phyloP scores from a whole-genome alignment of 2,797 vertebrate species.

The Malurus splendens region DNA sequence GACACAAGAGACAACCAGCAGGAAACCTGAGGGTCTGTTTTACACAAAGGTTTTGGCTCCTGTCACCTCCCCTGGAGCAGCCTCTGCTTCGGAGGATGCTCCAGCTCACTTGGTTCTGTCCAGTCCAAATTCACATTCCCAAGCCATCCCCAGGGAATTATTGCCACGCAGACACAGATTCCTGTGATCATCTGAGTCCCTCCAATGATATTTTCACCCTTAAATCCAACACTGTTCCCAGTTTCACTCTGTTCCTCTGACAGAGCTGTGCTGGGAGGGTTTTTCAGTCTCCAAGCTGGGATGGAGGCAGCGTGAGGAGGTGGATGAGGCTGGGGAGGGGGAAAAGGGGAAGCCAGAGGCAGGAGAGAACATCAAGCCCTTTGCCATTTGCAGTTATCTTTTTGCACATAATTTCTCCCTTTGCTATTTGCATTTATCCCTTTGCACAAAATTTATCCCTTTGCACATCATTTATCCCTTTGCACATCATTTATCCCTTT shows the following conservation, averaged over 20 bases:
- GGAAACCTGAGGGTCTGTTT: neutral
- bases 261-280: fast-evolving
- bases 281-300: neutral
- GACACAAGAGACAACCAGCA: neutral
- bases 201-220: neutral
- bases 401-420: neutral
- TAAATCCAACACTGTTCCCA: fast-evolving
- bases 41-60: fast-evolving
- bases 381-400: neutral
- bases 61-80: neutral
- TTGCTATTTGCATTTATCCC: neutral
- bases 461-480: neutral
- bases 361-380: neutral
- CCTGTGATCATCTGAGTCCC: neutral
- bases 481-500: neutral
- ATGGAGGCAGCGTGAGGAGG: neutral
- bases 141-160: neutral
- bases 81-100: neutral
- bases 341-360: neutral
- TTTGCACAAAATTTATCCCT: neutral
- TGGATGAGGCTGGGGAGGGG: neutral
- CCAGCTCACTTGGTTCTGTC: neutral
- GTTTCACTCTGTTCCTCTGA: fast-evolving
- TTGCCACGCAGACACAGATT: neutral
- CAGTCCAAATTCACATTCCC: neutral